Conservation (phyloP, 2,888 invertebrate species). For the Biston stratarius region DNA sequence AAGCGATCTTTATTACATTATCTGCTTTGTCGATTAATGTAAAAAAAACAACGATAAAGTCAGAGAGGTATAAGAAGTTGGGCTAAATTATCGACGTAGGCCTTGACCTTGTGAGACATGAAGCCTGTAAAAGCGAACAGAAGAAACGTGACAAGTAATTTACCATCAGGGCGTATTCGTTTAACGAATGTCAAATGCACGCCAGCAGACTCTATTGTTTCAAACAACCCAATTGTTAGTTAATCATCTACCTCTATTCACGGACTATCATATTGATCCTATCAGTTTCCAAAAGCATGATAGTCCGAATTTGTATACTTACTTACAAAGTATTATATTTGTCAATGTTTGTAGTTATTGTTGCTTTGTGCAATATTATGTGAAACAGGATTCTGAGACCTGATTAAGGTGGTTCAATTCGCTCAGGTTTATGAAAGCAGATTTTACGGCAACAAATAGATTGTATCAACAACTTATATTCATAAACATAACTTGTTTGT, state of each 20-base stretch:
- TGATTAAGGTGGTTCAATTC: neutral
- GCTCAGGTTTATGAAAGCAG: neutral
- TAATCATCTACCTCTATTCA: conserved; percentile 14
- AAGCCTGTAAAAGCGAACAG: conserved; percentile 8
- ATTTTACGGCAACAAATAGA: no score
- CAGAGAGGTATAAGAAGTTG: conserved; percentile 9
- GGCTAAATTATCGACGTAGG: conserved; percentile 18
- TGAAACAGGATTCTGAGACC: neutral
- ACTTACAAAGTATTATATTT: neutral
- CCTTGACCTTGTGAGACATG: conserved; percentile 27
- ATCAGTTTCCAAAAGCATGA: neutral
- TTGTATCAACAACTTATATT: no score
- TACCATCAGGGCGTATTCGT: conserved; percentile 8
- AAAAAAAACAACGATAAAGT: neutral
- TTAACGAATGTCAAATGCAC: conserved; percentile 12
- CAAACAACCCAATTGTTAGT: conserved; percentile 30
- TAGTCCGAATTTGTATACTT: neutral
- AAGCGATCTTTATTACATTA: no score
- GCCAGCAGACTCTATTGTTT: conserved; percentile 26
- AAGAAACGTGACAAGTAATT: conserved; percentile 21
- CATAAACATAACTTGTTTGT: no score
- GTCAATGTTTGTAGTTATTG: neutral
- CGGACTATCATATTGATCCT: no score
- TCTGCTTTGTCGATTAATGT: neutral
- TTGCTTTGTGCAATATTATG: neutral